These are phyloP conservation scores for Otolemur garnettii DNA, from an alignment of 2,113 vertebrate species.

Conservation along the genomic window DNA sequence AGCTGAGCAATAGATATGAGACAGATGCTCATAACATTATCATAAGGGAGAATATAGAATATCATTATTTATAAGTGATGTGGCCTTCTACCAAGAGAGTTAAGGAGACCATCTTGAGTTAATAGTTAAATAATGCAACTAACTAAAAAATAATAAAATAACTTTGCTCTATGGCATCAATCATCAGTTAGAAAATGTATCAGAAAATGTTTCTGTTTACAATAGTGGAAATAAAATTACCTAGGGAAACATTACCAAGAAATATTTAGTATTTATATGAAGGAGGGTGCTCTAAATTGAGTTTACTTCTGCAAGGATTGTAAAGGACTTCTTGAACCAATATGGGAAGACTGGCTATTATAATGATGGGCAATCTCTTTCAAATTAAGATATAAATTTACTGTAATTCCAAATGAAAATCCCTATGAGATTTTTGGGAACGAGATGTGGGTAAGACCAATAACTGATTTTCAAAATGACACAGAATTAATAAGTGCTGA, in stretches of 20 bases:
- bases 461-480: background rate
- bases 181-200: background rate
- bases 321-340: background rate
- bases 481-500: background rate
- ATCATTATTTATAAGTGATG: background rate
- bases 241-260: background rate
- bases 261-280: background rate
- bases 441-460: background rate
- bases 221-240: background rate
- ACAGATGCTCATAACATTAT: background rate
- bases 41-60: background rate
- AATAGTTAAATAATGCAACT: background rate
- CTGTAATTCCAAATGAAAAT: background rate
- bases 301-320: background rate
- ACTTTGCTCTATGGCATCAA: background rate
- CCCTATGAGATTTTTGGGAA: background rate
- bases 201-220: background rate
- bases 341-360: background rate
- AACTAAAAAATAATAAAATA: background rate
- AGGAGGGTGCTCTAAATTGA: background rate
- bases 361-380: background rate
- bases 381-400: background rate
- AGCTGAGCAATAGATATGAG: background rate
- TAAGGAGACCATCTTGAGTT: background rate
- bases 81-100: background rate